Conservation (phyloP, 2,888 invertebrate species). For the Aspidapion aeneum region DNA sequence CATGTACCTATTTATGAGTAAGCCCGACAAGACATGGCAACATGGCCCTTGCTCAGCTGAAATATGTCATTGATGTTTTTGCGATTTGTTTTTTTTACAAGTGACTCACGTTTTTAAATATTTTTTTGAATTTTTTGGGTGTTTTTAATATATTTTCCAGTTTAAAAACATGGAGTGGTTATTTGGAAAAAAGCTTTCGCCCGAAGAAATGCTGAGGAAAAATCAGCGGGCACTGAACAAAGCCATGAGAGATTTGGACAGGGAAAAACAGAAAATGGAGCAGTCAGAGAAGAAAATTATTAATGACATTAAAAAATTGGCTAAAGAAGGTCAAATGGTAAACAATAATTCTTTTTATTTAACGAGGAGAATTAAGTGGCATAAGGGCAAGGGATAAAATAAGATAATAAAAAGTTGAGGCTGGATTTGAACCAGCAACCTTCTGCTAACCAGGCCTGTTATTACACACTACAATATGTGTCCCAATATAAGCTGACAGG, state of each 20-base stretch:
- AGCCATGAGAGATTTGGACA: constrained; percentile 96
- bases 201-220: constrained; percentile 97
- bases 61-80: not conserved
- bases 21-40: no score
- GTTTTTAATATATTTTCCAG: constrained; percentile 2
- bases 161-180: constrained; percentile 77
- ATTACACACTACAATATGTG: no score
- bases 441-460: no score
- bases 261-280: constrained; percentile 91
- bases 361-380: not conserved
- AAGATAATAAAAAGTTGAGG: no score
- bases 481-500: no score
- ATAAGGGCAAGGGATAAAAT: no score
- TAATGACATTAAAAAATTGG: constrained; percentile 96
- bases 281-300: constrained; percentile 99
- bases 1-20: no score
- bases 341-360: not conserved
- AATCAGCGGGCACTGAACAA: constrained; percentile 97
- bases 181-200: constrained; percentile 94
- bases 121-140: constrained; percentile 10
- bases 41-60: no score
- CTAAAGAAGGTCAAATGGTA: constrained; percentile 99
- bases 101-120: constrained; percentile 11
- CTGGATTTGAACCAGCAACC: no score
- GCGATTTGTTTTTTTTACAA: not conserved